Conservation (phyloP, 2,113 vertebrate genomes). For the Rhinolophus ferrumequinum region DNA sequence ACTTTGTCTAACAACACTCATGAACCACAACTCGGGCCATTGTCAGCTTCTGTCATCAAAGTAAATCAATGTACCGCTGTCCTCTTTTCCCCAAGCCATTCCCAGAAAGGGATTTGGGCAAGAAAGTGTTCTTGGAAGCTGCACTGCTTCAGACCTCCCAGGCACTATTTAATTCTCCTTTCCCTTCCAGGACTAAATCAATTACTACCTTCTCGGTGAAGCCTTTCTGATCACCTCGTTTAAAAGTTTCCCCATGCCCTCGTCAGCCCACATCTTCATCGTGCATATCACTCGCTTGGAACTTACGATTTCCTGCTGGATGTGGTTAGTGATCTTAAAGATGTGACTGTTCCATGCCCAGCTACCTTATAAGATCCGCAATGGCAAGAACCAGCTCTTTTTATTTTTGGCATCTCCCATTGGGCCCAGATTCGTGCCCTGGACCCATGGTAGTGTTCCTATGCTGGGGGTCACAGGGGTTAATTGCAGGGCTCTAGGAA, state of each 20-base stretch:
- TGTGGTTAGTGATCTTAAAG: slow-evolving; percentile 38
- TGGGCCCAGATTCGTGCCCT: not conserved
- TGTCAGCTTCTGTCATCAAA: slow-evolving; percentile 52
- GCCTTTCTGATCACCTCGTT: slow-evolving; percentile 57
- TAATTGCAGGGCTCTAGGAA: not conserved
- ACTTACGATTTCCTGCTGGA: slow-evolving; percentile 43
- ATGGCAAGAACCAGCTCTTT: not conserved
- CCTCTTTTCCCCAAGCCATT: slow-evolving; percentile 35
- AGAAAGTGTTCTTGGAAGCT: slow-evolving; percentile 22
- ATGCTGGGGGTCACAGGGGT: not conserved
- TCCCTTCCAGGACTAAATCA: slow-evolving; percentile 53
- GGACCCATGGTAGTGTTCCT: not conserved
- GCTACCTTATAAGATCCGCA: not conserved
- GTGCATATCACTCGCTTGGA: not conserved
- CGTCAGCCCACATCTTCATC: not conserved
- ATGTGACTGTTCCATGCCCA: not conserved
- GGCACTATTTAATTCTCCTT: slow-evolving; percentile 43
- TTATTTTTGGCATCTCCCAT: fast-evolving
- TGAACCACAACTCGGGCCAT: not conserved
- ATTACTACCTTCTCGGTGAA: slow-evolving; percentile 37
- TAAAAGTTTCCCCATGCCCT: slow-evolving; percentile 17
- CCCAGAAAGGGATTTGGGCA: slow-evolving; percentile 51
- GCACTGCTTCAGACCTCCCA: not conserved
- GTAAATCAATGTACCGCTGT: slow-evolving; percentile 19
- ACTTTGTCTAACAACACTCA: slow-evolving; percentile 9